Conservation (phyloP, 2,888 invertebrate genomes). For the Lomographa bimaculata region DNA sequence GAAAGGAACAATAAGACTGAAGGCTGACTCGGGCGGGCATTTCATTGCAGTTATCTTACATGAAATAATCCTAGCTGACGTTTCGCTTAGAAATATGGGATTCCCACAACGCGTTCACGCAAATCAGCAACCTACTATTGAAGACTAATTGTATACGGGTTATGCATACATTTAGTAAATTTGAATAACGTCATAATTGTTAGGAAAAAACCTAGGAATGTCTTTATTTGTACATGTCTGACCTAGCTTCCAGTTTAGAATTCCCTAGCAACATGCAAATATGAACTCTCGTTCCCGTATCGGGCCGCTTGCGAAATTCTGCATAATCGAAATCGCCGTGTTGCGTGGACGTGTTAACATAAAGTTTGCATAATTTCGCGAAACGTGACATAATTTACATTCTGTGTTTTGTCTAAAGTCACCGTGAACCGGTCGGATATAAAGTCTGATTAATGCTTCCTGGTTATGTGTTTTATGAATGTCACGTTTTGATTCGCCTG, state of each 20-base stretch:
- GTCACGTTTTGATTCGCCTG: conserved; percentile 14
- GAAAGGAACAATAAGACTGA: not conserved
- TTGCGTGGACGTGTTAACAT: conserved; percentile 41
- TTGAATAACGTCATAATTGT: conserved; percentile 17
- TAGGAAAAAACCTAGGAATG: conserved; percentile 41
- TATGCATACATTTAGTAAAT: too few relatives aligned
- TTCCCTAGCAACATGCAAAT: conserved; percentile 33
- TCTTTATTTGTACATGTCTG: conserved; percentile 40
- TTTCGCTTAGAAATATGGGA: too few relatives aligned
- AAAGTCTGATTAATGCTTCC: conserved; percentile 16
- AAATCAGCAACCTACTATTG: too few relatives aligned
- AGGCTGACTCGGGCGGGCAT: conserved; percentile 6
- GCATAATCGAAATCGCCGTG: conserved; percentile 38
- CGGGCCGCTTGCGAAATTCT: conserved; percentile 40
- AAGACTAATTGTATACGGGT: too few relatives aligned
- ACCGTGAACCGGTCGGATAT: conserved; percentile 7
- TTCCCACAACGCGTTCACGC: too few relatives aligned
- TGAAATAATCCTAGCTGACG: conserved; percentile 2
- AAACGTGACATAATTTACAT: conserved; percentile 47
- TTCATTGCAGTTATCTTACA: conserved; percentile 13
- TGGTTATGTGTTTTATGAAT: conserved; percentile 5
- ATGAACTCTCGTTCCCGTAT: conserved; percentile 32
- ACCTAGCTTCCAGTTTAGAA: conserved; percentile 26
- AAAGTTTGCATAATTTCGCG: conserved; percentile 41
- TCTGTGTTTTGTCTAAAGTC: conserved; percentile 9